Percentiles rank a stretch among this genome's conserved stretches.
These are phyloP conservation scores for Nephotettix cincticeps DNA, from an alignment of 1,140 invertebrate genomes.

Conservation along the genomic window DNA sequence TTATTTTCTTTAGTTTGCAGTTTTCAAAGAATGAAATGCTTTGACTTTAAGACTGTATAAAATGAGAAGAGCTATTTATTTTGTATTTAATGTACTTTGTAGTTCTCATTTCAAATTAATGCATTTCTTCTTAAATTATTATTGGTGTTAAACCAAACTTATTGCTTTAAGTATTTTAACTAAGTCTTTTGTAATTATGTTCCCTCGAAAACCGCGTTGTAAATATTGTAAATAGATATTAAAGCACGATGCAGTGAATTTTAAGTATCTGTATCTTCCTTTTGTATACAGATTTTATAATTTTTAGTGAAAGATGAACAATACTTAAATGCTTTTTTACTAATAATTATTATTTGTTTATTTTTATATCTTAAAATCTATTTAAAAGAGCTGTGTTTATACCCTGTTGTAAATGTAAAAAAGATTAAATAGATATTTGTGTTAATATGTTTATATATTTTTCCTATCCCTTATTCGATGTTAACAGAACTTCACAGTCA, in stretches of 20 bases:
- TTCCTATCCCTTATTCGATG: too few relatives aligned
- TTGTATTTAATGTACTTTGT: neutral
- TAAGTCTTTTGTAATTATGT: constrained; percentile 22
- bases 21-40: neutral
- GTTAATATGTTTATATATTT: too few relatives aligned
- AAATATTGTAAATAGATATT: constrained; percentile 26
- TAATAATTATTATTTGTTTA: constrained; percentile 22
- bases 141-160: too few relatives aligned
- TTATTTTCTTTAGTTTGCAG: neutral
- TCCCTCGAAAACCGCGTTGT: constrained; percentile 9
- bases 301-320: neutral
- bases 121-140: too few relatives aligned
- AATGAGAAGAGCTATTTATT: constrained; percentile 1
- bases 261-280: constrained; percentile 11
- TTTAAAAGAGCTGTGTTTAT: constrained; percentile 22
- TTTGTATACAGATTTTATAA: constrained; percentile 23
- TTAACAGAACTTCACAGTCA: too few relatives aligned
- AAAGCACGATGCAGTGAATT: neutral
- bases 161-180: constrained; percentile 2
- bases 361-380: constrained; percentile 21
- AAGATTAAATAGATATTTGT: constrained; percentile 15
- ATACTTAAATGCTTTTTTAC: constrained; percentile 21
- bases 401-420: constrained; percentile 18
- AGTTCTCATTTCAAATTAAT: neutral
- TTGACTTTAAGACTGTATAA: constrained; percentile 18